phyloP scores from a whole-genome alignment of 23 tunicate species.

The Aplidium turbinatum region DNA sequence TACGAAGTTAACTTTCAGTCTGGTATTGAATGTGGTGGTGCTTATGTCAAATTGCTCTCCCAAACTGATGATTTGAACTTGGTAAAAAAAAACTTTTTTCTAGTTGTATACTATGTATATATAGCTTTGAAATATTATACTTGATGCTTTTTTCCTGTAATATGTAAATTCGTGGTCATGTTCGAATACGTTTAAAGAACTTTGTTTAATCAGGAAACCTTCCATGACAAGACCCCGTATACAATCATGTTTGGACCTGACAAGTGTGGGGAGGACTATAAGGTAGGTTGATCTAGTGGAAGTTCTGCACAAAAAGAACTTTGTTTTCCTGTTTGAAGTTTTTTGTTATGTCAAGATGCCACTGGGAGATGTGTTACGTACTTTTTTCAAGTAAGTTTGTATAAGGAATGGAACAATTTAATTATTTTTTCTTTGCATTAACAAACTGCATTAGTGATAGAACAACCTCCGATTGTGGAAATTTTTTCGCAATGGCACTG shows the following conservation, averaged over 20 bases:
- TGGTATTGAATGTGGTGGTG: conserved; percentile 98
- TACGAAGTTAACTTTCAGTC: conserved; percentile 93
- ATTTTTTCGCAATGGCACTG: no score
- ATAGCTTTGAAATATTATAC: background rate
- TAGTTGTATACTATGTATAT: no score
- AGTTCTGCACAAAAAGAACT: no score
- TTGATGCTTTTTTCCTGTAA: background rate
- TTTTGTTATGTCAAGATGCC: no score
- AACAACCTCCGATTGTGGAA: no score
- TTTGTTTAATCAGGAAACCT: conserved; percentile 41
- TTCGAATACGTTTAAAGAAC: background rate
- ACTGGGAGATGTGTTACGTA: no score
- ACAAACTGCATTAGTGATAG: no score
- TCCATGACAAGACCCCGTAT: conserved; percentile 86
- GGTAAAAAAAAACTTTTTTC: no score
- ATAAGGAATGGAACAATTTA: no score
- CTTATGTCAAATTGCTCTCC: conserved; percentile 72
- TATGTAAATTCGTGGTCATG: background rate
- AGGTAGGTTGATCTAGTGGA: conserved; percentile 55
- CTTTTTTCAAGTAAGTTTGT: no score
- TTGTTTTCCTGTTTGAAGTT: no score
- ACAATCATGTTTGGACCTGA: conserved; percentile 99
- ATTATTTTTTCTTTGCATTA: no score
- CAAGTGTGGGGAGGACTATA: conserved; percentile 97
- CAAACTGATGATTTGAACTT: conserved; percentile 57